Percentiles rank a stretch among this genome's conserved stretches.
These are phyloP conservation scores for Calcarius lapponicus DNA, from an alignment of 2,797 vertebrate species.

Conservation along the genomic window DNA sequence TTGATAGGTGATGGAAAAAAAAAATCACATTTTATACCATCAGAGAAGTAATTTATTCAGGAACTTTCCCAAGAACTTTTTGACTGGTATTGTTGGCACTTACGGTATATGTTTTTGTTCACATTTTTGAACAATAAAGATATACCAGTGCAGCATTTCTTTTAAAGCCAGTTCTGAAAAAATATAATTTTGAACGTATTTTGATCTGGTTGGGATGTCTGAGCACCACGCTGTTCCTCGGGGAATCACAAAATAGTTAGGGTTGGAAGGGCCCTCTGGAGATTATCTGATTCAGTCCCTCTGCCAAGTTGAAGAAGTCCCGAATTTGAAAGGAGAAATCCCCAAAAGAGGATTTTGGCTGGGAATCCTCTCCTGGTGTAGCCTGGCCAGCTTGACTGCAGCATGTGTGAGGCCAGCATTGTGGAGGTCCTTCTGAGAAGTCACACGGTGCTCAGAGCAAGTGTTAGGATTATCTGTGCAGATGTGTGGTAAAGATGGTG, in stretches of 20 bases:
- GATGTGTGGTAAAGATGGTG: accelerated
- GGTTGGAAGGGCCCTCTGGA: neutral
- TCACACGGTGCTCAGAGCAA: accelerated
- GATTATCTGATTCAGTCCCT: neutral
- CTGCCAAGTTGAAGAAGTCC: neutral
- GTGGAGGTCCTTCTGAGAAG: neutral
- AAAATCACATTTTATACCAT: neutral
- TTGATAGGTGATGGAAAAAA: neutral
- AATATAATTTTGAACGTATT: neutral
- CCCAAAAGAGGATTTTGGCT: neutral
- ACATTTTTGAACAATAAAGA: neutral
- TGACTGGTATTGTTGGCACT: neutral
- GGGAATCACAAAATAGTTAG: neutral
- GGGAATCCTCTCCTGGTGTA: neutral
- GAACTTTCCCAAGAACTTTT: neutral
- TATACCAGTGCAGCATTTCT: neutral
- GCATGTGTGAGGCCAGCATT: neutral
- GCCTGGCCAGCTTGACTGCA: neutral
- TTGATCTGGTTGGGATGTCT: neutral
- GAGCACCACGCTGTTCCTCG: neutral
- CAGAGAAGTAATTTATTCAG: neutral
- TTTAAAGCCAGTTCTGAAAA: neutral
- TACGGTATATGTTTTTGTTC: neutral
- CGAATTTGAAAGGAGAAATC: neutral
- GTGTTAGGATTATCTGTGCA: neutral